Percentiles rank a stretch among this genome's conserved stretches.
Conservation (phyloP, 2,113 vertebrate species). For the Hemichromis elongatus region DNA sequence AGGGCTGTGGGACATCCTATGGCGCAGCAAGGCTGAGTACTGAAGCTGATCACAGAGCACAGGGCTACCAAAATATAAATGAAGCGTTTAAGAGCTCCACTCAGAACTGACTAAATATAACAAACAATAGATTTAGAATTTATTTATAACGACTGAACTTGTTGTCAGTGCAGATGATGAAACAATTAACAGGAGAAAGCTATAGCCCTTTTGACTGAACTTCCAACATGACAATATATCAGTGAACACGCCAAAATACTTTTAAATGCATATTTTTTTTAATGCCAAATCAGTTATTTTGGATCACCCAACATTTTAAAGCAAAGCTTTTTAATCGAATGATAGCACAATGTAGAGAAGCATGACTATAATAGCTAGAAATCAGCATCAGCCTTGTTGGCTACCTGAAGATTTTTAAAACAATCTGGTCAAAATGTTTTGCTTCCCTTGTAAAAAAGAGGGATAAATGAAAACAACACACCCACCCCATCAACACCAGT, state of each 20-base stretch:
- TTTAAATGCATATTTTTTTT: not conserved
- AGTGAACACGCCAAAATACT: not conserved
- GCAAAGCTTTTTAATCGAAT: not conserved
- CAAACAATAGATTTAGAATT: not conserved
- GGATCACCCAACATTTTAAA: not conserved
- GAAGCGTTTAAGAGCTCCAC: not conserved
- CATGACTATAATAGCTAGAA: not conserved
- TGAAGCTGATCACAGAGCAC: slow-evolving; percentile 51
- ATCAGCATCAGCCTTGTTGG: not conserved
- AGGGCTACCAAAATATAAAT: slow-evolving; percentile 23
- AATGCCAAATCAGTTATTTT: not conserved
- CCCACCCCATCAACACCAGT: not conserved
- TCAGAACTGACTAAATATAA: not conserved
- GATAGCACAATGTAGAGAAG: not conserved
- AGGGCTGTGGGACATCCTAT: slow-evolving; percentile 97
- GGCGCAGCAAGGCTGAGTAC: slow-evolving; percentile 32
- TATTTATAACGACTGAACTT: not conserved
- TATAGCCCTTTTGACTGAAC: not conserved
- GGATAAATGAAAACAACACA: not conserved
- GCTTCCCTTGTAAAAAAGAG: not conserved
- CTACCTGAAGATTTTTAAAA: not conserved
- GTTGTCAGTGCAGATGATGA: not conserved
- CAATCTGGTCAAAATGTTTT: not conserved
- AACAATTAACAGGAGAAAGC: not conserved
- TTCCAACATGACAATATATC: not conserved